Conservation (phyloP, 2,888 invertebrate species). For the Agapetus fuscipes region DNA sequence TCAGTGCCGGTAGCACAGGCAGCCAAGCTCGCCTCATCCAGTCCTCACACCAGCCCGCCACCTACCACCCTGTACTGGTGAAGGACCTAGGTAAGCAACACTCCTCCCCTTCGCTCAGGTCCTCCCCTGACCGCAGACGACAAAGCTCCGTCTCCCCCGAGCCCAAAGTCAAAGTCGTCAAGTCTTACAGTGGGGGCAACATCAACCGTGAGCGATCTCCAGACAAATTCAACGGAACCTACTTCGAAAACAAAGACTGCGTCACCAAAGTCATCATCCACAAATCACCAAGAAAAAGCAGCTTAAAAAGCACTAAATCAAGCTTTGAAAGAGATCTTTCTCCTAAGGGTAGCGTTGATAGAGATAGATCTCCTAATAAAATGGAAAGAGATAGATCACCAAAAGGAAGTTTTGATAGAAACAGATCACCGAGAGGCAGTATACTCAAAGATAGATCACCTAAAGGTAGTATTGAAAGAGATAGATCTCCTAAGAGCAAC, state of each 20-base stretch:
- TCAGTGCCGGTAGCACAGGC: constrained; percentile 89
- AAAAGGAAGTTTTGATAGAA: constrained; percentile 23
- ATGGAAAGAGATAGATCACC: constrained; percentile 4
- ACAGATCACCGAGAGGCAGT: constrained; percentile 8
- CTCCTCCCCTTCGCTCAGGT: constrained; percentile 43
- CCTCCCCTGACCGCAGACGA: constrained; percentile 38
- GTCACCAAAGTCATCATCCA: constrained; percentile 44
- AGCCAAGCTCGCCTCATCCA: constrained; percentile 89
- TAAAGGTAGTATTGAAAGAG: constrained; percentile 11
- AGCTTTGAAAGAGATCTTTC: constrained; percentile 45
- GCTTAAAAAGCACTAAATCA: constrained; percentile 36
- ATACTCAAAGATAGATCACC: constrained; percentile 24
- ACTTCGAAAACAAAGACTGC: constrained; percentile 32
- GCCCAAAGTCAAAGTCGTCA: constrained; percentile 39
- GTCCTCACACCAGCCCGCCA: constrained; percentile 87
- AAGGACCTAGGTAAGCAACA: constrained; percentile 78
- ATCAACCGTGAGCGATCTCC: constrained; percentile 41
- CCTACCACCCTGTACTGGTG: constrained; percentile 80
- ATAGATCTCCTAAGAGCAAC: constrained; percentile 7
- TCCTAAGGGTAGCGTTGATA: constrained; percentile 36
- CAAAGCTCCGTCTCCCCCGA: constrained; percentile 28
- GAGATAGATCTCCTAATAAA: constrained; percentile 4
- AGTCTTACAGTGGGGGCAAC: constrained; percentile 46
- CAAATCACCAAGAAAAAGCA: constrained; percentile 43
- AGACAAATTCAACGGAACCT: constrained; percentile 26